A percentile compares a stretch with the other conserved stretches of the same genome.
phyloP scores from a whole-genome alignment of 2,888 invertebrate genomes.

The Griposia aprilina region DNA sequence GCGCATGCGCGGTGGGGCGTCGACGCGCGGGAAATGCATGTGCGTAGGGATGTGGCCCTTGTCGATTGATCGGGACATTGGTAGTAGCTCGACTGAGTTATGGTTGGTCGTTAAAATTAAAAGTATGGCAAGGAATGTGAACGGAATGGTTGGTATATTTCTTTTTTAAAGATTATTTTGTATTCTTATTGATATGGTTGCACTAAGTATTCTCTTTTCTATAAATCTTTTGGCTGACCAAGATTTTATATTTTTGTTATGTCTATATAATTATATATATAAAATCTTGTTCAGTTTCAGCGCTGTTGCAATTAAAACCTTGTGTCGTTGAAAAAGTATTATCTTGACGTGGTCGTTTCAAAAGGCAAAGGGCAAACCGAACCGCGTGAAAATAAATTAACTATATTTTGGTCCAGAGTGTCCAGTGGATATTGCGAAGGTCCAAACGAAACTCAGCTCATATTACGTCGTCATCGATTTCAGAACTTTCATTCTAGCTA shows the following conservation, averaged over 20 bases:
- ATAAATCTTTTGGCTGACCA: not conserved
- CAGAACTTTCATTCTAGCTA: not conserved
- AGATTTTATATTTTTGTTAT: no score
- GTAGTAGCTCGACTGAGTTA: constrained; percentile 54
- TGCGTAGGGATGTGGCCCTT: constrained; percentile 57
- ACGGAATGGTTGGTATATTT: constrained; percentile 8
- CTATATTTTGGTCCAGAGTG: not conserved
- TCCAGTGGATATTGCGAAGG: not conserved
- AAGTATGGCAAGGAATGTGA: constrained; percentile 49
- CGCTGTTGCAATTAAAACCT: not conserved
- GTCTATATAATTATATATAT: not conserved
- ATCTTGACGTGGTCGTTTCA: not conserved
- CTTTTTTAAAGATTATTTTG: not conserved
- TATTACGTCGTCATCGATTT: not conserved
- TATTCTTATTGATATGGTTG: not conserved
- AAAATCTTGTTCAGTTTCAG: not conserved
- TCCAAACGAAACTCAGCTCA: not conserved
- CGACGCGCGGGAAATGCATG: constrained; percentile 64
- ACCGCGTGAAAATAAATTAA: not conserved
- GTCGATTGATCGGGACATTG: constrained; percentile 63
- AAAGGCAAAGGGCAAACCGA: not conserved
- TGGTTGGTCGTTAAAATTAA: constrained; percentile 59
- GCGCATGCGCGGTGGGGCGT: constrained; percentile 73
- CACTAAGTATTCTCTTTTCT: constrained; percentile 13
- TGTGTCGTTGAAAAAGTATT: not conserved